A percentile compares a stretch with the other conserved stretches of the same genome.
Evolutionary conservation across 2,797 vertebrate genomes (phyloP).

Genomic region (Eulemur albifrons): DNA sequence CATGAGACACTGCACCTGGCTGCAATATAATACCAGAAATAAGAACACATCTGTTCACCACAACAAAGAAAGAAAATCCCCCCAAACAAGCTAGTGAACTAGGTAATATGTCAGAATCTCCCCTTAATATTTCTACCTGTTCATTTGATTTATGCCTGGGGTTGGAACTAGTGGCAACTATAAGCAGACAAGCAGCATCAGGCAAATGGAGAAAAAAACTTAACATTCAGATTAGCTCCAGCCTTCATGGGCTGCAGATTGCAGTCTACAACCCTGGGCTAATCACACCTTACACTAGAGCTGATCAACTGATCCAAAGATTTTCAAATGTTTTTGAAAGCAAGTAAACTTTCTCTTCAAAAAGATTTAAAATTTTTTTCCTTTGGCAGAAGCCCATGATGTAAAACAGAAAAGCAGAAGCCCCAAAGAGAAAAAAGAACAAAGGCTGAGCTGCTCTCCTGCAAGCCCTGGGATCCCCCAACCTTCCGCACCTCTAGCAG

Average conservation of each 20-base stretch:
- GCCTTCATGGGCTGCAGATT: neutral
- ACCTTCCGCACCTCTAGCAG: neutral
- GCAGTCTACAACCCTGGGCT: neutral
- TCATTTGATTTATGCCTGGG: neutral
- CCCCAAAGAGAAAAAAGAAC: conserved; percentile 38
- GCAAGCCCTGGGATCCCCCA: neutral
- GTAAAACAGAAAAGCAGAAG: conserved; percentile 54
- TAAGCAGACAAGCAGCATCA: neutral
- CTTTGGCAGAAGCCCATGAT: conserved; percentile 33
- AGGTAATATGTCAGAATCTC: neutral
- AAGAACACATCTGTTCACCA: neutral
- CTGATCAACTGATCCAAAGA: neutral
- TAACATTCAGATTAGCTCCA: neutral
- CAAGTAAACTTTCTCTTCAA: neutral
- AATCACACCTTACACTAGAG: neutral
- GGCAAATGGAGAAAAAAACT: neutral
- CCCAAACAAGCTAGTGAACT: neutral
- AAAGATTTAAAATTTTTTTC: neutral
- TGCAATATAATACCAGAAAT: neutral
- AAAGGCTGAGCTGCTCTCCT: conserved; percentile 12
- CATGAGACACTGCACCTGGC: neutral
- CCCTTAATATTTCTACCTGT: neutral
- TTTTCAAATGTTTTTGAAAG: conserved; percentile 41
- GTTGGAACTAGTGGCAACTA: neutral
- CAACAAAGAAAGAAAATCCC: neutral